Evolutionary conservation across 2,888 invertebrate genomes (phyloP).

Genomic region (Scaptomyza reducta): DNA sequence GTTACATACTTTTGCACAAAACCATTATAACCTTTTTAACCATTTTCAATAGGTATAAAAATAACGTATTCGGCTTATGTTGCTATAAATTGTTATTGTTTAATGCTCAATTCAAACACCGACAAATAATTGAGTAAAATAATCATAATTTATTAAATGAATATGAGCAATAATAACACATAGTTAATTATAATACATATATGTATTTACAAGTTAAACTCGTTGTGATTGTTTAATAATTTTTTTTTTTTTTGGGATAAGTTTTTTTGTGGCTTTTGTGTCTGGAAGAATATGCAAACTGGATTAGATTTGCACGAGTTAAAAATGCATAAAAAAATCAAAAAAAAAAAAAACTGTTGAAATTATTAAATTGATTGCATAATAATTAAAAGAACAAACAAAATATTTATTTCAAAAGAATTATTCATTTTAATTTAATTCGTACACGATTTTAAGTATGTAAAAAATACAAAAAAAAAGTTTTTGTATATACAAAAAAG

Average conservation of each 20-base stretch:
- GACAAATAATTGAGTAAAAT: slow-evolving; percentile 47
- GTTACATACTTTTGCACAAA: too few relatives aligned
- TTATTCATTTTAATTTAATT: too few relatives aligned
- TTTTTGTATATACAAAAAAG: too few relatives aligned
- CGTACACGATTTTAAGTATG: too few relatives aligned
- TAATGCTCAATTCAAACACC: slow-evolving; percentile 28
- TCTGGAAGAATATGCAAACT: slow-evolving; percentile 17
- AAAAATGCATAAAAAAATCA: slow-evolving; percentile 13
- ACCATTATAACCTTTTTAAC: too few relatives aligned
- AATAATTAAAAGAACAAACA: slow-evolving; percentile 21
- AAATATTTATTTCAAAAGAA: too few relatives aligned
- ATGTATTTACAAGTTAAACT: slow-evolving; percentile 63
- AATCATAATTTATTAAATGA: slow-evolving; percentile 51
- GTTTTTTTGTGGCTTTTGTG: slow-evolving; percentile 3
- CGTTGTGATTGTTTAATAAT: slow-evolving; percentile 39
- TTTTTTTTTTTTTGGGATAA: neutral
- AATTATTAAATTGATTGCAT: slow-evolving; percentile 65
- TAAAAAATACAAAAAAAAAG: too few relatives aligned
- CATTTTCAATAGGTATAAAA: too few relatives aligned
- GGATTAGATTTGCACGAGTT: slow-evolving; percentile 30
- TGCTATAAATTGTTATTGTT: slow-evolving; percentile 51
- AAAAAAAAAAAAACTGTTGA: slow-evolving; percentile 37
- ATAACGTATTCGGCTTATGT: slow-evolving; percentile 15
- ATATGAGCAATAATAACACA: neutral
- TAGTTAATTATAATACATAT: neutral